Conservation (phyloP, 2,888 invertebrate genomes). For the Cepaea hortensis region DNA sequence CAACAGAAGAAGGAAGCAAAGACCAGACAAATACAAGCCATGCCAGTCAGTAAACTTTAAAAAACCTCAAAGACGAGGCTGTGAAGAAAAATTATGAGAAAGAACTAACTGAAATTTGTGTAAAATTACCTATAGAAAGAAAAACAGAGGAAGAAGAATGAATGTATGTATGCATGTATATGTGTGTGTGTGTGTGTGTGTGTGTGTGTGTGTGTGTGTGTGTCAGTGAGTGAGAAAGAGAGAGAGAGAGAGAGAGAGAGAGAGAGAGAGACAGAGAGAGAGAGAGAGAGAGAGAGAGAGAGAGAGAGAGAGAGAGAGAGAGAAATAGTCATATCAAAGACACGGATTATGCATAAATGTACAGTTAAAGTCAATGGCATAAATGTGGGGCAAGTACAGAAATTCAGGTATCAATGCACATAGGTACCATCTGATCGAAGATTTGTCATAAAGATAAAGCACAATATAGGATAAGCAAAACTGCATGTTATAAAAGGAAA, state of each 20-base stretch:
- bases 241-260: background rate
- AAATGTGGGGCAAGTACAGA: background rate
- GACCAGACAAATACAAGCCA: too few relatives aligned
- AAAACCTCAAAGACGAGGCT: too few relatives aligned
- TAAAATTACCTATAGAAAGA: too few relatives aligned
- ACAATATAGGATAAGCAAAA: background rate
- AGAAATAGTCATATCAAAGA: background rate
- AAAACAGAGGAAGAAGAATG: too few relatives aligned
- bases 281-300: background rate
- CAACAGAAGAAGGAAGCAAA: too few relatives aligned
- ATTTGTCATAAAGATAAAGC: background rate
- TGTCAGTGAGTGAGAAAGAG: conserved; percentile 4
- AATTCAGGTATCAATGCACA: background rate
- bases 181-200: too few relatives aligned
- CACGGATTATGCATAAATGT: background rate
- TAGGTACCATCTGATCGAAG: background rate
- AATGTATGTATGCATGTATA: too few relatives aligned
- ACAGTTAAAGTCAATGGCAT: too few relatives aligned
- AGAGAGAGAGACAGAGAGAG: background rate
- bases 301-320: background rate
- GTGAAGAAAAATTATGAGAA: too few relatives aligned
- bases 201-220: too few relatives aligned
- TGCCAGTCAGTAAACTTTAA: too few relatives aligned
- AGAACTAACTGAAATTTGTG: too few relatives aligned
- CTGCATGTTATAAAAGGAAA: background rate